These are phyloP conservation scores for Cryptocheilus praepositus DNA, from an alignment of 2,888 invertebrate species.

Conservation along the genomic window DNA sequence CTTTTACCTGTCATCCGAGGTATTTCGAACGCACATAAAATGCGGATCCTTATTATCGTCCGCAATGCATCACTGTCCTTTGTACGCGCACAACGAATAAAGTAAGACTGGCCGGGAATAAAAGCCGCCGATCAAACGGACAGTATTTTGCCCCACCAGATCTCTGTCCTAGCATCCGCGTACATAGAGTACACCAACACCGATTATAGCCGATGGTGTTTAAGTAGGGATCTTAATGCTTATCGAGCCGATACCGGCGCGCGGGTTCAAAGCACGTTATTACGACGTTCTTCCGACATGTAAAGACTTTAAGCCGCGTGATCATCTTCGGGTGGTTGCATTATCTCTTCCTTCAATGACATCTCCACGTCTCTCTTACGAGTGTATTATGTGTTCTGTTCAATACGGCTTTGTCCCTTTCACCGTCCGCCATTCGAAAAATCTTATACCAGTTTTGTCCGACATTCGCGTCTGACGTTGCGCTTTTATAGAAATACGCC, in stretches of 20 bases:
- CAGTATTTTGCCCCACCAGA: slow-evolving; percentile 42
- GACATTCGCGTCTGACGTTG: no score
- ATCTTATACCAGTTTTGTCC: no score
- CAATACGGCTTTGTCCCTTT: no score
- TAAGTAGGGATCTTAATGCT: slow-evolving; percentile 13
- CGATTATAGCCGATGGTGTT: not conserved
- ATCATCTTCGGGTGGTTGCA: no score
- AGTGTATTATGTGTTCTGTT: no score
- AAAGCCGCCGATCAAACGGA: slow-evolving; percentile 38
- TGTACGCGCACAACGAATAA: slow-evolving; percentile 35
- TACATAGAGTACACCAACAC: not conserved
- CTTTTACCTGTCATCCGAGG: no score
- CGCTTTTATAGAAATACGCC: no score
- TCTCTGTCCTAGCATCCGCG: slow-evolving; percentile 6
- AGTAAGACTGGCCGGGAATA: slow-evolving; percentile 48
- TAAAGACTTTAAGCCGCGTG: no score
- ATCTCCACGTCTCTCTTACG: no score
- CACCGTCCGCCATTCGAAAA: no score
- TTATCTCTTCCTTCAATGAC: no score
- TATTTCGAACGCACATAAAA: slow-evolving; percentile 10
- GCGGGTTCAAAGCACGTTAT: not conserved
- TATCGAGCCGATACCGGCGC: slow-evolving; percentile 9
- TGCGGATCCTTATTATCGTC: slow-evolving; percentile 1
- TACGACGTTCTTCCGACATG: no score
- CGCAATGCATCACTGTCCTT: slow-evolving; percentile 13